These are phyloP conservation scores for Castor canadensis DNA, from an alignment of 2,113 vertebrate genomes.

Conservation along the genomic window DNA sequence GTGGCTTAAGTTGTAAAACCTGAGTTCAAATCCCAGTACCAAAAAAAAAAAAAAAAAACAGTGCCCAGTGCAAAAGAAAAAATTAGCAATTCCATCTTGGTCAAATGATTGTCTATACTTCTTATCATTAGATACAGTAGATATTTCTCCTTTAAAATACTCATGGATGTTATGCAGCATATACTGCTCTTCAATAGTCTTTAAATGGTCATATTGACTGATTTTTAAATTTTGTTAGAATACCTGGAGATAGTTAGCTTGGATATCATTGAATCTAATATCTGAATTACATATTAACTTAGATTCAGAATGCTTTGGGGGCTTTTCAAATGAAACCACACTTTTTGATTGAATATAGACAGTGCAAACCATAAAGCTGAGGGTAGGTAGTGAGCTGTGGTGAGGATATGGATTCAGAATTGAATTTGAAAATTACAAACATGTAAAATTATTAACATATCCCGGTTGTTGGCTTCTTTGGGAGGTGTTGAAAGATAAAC, in stretches of 20 bases:
- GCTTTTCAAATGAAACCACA: not conserved
- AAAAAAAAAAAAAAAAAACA: too few species aligned
- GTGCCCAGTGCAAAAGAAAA: too few species aligned
- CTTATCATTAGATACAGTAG: not conserved
- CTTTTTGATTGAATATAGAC: not conserved
- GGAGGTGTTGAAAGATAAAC: not conserved
- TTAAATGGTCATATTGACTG: not conserved
- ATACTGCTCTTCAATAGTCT: not conserved
- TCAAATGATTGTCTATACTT: not conserved
- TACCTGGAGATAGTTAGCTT: not conserved
- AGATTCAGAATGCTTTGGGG: not conserved
- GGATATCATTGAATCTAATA: not conserved
- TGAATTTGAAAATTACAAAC: not conserved
- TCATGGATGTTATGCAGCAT: not conserved
- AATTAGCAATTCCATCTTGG: not conserved
- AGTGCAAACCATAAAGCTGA: not conserved
- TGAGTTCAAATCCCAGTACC: too few species aligned
- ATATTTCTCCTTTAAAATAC: not conserved
- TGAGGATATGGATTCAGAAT: not conserved
- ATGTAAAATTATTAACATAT: not conserved
- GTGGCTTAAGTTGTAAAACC: too few species aligned
- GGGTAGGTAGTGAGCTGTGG: not conserved
- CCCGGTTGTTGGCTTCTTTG: not conserved
- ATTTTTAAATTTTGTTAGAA: not conserved
- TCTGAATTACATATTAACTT: not conserved